Base-by-base conservation (phyloP, 2,888 invertebrate genomes). In the Cacoxenus indagator region DNA sequence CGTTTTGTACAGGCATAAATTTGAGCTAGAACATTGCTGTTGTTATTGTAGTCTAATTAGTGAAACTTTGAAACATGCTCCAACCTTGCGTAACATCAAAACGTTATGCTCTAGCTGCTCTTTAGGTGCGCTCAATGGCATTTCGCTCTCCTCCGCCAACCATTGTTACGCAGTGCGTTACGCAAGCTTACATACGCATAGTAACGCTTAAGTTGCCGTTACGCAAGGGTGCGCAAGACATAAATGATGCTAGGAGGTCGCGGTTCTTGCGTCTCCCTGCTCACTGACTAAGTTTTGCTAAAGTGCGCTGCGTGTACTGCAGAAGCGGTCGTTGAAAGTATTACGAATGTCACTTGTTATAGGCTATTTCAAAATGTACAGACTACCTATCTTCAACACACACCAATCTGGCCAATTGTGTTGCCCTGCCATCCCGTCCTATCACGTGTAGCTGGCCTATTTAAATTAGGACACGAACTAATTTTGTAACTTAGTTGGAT, bases 401-500 rank as follows among this genome's bases (percentile, higher is more conserved):
- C 19, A 37, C 37, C 1, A 48, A 37, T 37, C 48, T 1, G 9
- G 1, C 11, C 24, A 19, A 37, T 37, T 37, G 37, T 37, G 37
- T 37, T 14, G 2, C 1, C 14, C 14, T 14, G 8, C 5, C 9
- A 1, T 5, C 4, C 14, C 14, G 37, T 37, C 14, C 37, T 8
- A 2, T 8, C 37, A 37, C 37, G 8, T 37, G 37, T 4, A 8
- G 37, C 37, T 37, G 37, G 8, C 37, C 14, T 37, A 14, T 37
- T 37, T 14, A 37, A 8, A 37, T 37, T 37, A 37, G 9, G 51
- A 17, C 22, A 5, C 22, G 22, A 82, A 81, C 81, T 83, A 81
- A 81, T 83, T 83, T 78, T 71, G 72, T 77, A 74, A 82, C 82
- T 83, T 82, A 81, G 83, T 81, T 81, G 82, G 82, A 81, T 81